Base-by-base conservation (phyloP, 2,113 vertebrate species). In the Eulemur macaco region DNA sequence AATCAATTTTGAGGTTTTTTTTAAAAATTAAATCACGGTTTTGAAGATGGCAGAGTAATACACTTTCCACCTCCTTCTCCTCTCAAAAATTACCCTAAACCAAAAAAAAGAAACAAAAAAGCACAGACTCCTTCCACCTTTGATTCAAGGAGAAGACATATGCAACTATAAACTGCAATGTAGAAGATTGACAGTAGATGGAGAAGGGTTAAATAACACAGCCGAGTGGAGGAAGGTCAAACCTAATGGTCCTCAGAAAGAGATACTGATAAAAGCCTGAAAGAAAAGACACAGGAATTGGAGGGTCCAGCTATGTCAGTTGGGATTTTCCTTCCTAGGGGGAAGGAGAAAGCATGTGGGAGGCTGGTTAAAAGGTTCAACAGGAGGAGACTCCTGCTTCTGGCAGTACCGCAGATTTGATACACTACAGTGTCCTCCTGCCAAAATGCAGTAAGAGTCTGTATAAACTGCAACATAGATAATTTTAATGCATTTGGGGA, bases 1-100 rank as follows among this genome's bases (percentile, higher is more conserved):
- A 77, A 34, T 78, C 34, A 54, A 3, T 89, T 77, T 92, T 20
- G 45, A 78, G 25, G 34, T 10, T 7, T 9, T 86, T 39, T 97
- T 69, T 71, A 27, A 63, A 64, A 69, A 31, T 56, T 91, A 91
- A 85, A 77, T 74, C 29, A 81, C 31, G 42, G 1, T 68, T 90
- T 71, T 80, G 50, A 76, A 37, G 37, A 74, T 91, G 76, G 17
- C 68, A 92, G 54, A 78, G 20, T 25, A 92, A 93, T 50, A 42
- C 12, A n/a, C 29, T 78, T 89, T 63, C 78, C 13, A n/a, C 18
- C 39, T 47, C 18, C 39, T 69, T 60, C 45, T 74, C 6, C 29
- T 90, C n/a, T 81, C 87, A 76, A 89, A 91, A 91, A 68, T 95
- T 50, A 54, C 15, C 5, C 56, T 88, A 73, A 93, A 69, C 50